Evolutionary conservation across 2,113 vertebrate genomes (phyloP).

Genomic region (Cyprinodon variegatus): DNA sequence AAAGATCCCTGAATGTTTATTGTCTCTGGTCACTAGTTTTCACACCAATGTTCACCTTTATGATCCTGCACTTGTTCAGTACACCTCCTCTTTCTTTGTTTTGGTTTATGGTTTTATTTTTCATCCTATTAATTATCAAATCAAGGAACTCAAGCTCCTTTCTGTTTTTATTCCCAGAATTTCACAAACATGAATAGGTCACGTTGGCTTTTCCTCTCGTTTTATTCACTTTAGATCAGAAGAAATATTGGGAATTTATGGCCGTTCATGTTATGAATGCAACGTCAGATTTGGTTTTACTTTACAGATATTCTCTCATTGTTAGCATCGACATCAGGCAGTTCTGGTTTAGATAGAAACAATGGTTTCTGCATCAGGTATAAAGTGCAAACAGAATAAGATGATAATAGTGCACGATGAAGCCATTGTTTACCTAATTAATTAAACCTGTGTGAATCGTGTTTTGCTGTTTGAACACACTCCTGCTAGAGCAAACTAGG

Average conservation of each 20-base stretch:
- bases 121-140: slow-evolving; percentile 24
- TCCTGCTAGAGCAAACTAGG: slow-evolving; percentile 6
- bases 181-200: slow-evolving; percentile 4
- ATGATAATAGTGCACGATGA: not conserved
- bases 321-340: not conserved
- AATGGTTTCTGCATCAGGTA: not conserved
- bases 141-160: not conserved
- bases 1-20: not conserved
- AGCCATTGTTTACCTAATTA: not conserved
- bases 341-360: not conserved
- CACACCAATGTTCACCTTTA: not conserved
- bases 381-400: not conserved
- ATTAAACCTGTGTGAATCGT: not conserved
- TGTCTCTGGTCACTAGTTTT: not conserved
- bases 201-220: slow-evolving; percentile 8
- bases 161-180: slow-evolving; percentile 6
- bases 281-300: not conserved
- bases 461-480: slow-evolving; percentile 38
- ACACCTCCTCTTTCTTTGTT: slow-evolving; percentile 37
- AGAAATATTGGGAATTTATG: slow-evolving; percentile 17
- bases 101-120: slow-evolving; percentile 33
- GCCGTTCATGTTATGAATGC: not conserved
- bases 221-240: slow-evolving; percentile 66
- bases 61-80: slow-evolving; percentile 65
- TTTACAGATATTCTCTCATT: not conserved